Base-by-base conservation (phyloP, 2,888 invertebrate species). In the Pandemis cinnamomeana region DNA sequence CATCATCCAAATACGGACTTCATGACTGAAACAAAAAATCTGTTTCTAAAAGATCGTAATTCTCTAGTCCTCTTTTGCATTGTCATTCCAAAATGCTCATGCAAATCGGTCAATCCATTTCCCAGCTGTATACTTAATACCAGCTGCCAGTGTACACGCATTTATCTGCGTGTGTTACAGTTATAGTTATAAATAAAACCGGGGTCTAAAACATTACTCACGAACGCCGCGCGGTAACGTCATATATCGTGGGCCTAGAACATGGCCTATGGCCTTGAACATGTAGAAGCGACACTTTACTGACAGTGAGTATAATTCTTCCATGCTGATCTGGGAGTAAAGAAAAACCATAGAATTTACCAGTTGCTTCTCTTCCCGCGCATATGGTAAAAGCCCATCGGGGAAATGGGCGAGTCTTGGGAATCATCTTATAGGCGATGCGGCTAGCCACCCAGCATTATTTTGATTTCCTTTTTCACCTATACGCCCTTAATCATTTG, bases 131-230 rank as follows among this genome's bases (percentile, higher is more conserved):
- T 51, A 63, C 70, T 73, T 76, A 71, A 75, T 75, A 75, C 66
- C 76, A 51, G 70, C 75, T 75, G 76, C 72, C 78, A 77, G 76
- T 78, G 78, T 75, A 58, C 36, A 84, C 78, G 80, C 88, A 89
- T 90, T 89, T 86, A 87, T 90, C 89, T 87, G 78, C 84, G 86
- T 88, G 81, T 86, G 89, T 85, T 89, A 90, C 91, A 87, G 89
- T 90, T 91, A 91, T 83, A 84, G 86, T 84, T 88, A 89, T 91
- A 90, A 90, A 91, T 89, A 89, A 86, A 82, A 82, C 80, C 80
- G 77, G 80, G 85, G 82, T 82, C 83, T 84, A 80, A 81, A 80
- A 80, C 89, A 90, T 91, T 88, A 88, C 81, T 90, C 89, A 89
- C 83, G 83, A 79, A 72, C 82, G 82, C 83, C 82, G 63, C 64